Evolutionary conservation across 1,140 invertebrate genomes (phyloP), one percentile per base, ranked within the genome.

Genomic region (Ridgeia piscesae): DNA sequence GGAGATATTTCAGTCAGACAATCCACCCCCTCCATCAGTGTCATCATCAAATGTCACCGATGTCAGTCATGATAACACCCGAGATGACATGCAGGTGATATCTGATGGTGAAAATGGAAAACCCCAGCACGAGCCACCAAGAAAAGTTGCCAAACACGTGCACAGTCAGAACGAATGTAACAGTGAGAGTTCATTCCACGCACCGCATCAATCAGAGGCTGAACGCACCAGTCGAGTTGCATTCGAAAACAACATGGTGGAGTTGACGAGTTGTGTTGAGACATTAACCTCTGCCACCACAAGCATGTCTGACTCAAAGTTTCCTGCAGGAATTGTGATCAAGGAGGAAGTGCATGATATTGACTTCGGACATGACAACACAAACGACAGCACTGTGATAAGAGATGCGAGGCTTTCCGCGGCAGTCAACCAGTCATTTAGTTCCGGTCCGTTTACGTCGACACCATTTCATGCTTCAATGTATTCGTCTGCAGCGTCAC

Each of bases 1-100:
- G 42, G 93, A 93, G 88, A 88, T 91, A 34, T 88, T 93, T 31
- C 58, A 77, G 58, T 77, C 2, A 21, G 58, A 77, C 27, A 77
- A 77, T 77, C 58, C 58, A 77, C 58, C 58, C 11, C 58, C 58
- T 77, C 58, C 6, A 21, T 77, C 58, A 21, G 58, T 77, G 58
- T 77, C 58, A 21, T 77, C 58, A 77, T 77, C 58, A 35, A 91
- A 91, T 27, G 89, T 34, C 9, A 90, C 33, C 14, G 89, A 35
- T 34, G 89, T 90, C 21, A 35, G 89, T 21, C 33, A 34, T 34
- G 35, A 34, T 14, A 35, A 8, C 89, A 1, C 6, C 17, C n/a
- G 35, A 34, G 89, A 90, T 90, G 89, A 90, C 89, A 27, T 21
- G 89, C 89, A 34, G 35, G 89, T 34, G 14, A 90, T 35, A 33